A percentile compares a stretch with the other conserved stretches of the same genome.
Evolutionary conservation across 2,888 invertebrate genomes (phyloP).

Genomic region (Proisotoma minuta): DNA sequence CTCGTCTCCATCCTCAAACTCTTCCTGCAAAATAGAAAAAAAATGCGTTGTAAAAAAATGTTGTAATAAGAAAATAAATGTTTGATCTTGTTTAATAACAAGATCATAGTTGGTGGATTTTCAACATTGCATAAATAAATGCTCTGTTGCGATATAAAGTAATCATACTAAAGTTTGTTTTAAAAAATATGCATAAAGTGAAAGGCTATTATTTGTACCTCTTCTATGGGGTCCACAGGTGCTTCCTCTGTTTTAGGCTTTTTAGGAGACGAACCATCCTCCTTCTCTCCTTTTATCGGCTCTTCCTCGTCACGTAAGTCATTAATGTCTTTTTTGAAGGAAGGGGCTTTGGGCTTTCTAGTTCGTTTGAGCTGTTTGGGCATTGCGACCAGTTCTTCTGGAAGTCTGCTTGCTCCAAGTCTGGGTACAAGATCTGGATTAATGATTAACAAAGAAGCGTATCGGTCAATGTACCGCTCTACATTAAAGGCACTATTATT

Average conservation of each 20-base stretch:
- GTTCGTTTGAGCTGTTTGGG: conserved; percentile 41
- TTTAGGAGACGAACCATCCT: not conserved
- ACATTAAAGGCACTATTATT: conserved; percentile 40
- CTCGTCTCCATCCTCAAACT: conserved; percentile 58
- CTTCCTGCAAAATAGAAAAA: conserved; percentile 51
- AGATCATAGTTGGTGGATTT: conserved; percentile 11
- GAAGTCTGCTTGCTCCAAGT: conserved; percentile 13
- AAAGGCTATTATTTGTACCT: too few relatives aligned
- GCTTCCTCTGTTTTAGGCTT: conserved; percentile 9
- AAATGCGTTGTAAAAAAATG: not conserved
- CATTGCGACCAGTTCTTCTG: conserved; percentile 15
- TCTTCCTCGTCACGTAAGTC: conserved; percentile 36
- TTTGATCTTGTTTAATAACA: not conserved
- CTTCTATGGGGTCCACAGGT: too few relatives aligned
- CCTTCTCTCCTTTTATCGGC: conserved; percentile 37
- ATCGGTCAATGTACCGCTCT: conserved; percentile 53
- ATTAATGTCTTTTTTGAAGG: conserved; percentile 1
- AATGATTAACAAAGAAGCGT: conserved; percentile 49
- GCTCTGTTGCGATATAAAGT: not conserved
- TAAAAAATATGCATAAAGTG: too few relatives aligned
- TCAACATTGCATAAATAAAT: not conserved
- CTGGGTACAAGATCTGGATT: conserved; percentile 42
- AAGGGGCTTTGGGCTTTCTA: conserved; percentile 10
- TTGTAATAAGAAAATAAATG: not conserved
- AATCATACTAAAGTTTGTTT: too few relatives aligned